Evolutionary conservation across 2,113 vertebrate species (phyloP).

Genomic region (Lanius collurio): DNA sequence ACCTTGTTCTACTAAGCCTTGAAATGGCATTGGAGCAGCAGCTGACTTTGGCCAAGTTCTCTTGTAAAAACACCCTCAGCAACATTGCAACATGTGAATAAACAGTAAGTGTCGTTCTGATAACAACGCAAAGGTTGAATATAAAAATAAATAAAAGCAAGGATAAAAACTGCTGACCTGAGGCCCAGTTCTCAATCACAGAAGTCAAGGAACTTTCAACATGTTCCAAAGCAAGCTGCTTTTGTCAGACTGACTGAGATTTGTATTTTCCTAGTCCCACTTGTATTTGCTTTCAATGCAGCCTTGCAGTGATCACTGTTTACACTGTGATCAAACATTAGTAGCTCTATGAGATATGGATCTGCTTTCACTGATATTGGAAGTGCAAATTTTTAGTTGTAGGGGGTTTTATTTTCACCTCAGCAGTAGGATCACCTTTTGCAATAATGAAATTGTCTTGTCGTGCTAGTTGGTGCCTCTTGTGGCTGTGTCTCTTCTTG

Average conservation of each 20-base stretch:
- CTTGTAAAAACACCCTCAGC: slow-evolving; percentile 35
- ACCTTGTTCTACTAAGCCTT: neutral
- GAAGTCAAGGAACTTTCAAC: neutral
- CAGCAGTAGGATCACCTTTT: neutral
- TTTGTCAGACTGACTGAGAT: neutral
- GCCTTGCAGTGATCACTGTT: neutral
- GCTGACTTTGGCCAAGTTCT: slow-evolving; percentile 11
- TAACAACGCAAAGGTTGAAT: neutral
- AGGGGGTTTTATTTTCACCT: neutral
- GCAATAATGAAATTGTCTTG: neutral
- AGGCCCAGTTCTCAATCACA: neutral
- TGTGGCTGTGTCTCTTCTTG: neutral
- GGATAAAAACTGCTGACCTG: slow-evolving; percentile 1
- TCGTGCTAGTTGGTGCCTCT: neutral
- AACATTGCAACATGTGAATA: slow-evolving; percentile 12
- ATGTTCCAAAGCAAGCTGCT: neutral
- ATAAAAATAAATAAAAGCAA: slow-evolving; percentile 51
- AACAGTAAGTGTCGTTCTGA: slow-evolving; percentile 11
- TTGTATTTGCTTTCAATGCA: neutral
- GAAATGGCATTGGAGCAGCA: slow-evolving; percentile 1
- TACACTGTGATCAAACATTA: neutral
- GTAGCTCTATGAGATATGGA: neutral
- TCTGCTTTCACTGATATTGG: neutral
- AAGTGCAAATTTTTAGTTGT: neutral
- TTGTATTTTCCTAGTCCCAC: neutral